Conservation (phyloP, 2,888 invertebrate species). For the Pristionchus arcanus region DNA sequence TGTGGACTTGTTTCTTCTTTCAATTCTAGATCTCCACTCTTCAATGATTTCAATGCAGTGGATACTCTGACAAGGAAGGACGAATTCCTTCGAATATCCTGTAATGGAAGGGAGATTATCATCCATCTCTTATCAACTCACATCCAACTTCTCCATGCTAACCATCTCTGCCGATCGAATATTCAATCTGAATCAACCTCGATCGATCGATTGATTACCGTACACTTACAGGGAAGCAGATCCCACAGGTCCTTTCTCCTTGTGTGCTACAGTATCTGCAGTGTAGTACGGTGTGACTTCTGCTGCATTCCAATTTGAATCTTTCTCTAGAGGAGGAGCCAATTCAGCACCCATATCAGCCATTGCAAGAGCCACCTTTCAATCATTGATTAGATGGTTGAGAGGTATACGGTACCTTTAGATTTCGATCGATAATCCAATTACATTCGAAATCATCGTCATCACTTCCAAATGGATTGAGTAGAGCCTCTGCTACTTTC, state of each 20-base stretch:
- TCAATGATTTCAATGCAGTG: constrained; percentile 32
- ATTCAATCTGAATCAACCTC: background rate
- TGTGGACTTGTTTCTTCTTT: background rate
- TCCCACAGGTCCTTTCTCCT: constrained; percentile 36
- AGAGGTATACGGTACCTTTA: background rate
- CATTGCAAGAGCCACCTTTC: constrained; percentile 40
- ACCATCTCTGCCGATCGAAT: constrained; percentile 11
- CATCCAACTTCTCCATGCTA: constrained; percentile 38
- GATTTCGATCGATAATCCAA: constrained; percentile 57
- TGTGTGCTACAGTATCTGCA: constrained; percentile 12
- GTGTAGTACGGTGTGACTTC: constrained; percentile 51
- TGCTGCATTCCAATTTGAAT: constrained; percentile 16
- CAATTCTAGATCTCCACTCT: background rate
- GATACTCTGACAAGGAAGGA: background rate
- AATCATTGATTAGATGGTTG: background rate
- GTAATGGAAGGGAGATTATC: background rate
- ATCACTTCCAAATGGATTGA: constrained; percentile 57
- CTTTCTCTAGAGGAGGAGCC: constrained; percentile 42
- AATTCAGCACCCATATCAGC: constrained; percentile 49
- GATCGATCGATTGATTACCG: background rate
- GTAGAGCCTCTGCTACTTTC: constrained; percentile 57
- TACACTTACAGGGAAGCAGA: constrained; percentile 30
- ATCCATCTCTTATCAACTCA: constrained; percentile 4
- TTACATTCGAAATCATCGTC: constrained; percentile 58
- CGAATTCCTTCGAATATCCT: constrained; percentile 40